Base-by-base conservation (phyloP, 2,797 vertebrate genomes). In the Cyclopterus lumpus region DNA sequence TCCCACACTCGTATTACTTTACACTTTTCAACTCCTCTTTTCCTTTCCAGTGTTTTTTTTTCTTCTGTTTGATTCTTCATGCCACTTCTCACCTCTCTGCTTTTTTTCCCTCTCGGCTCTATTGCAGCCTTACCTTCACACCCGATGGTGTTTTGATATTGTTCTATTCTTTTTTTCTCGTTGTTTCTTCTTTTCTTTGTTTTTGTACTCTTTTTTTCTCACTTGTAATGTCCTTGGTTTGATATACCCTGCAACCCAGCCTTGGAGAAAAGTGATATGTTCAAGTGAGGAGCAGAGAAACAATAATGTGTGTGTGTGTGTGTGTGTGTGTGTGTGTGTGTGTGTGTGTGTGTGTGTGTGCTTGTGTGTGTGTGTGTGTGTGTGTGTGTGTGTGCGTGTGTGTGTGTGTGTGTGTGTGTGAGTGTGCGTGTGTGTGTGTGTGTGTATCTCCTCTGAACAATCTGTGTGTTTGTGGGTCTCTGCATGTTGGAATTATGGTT, bases 211-310 rank as follows among this genome's bases (percentile, higher is more conserved):
- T 62, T 71, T 49, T 83, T 61, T 77, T 82, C 78, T 80, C 67
- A 80, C 66, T 81, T 75, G 58, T 81, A 81, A 73, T 88, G 81
- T 84, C 85, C 80, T 91, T 86, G 83, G 72, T 91, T 90, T 89
- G 79, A n/a, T n/a, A 84, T 88, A 71, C 59, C 71, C 73, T 57
- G 46, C 67, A 49, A 74, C 54, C 32, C 54, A 63, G 48, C 34
- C 68, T 69, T 1, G 5, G 38, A 22, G 55, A 67, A 75, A 81
- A 79, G 73, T 77, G 78, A 85, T 60, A 81, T 80, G 75, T 81
- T 44, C 9, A 22, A 83, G 74, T 72, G 59, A 72, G 70, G 63
- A 77, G 68, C 71, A 62, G 54, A 75, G 59, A 82, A 88, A 88
- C 76, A 82, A 80, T 77, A n/a, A n/a, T n/a, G n/a, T n/a, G n/a